Evolutionary conservation across 2,888 invertebrate species (phyloP).

Genomic region (Mesopsocus fuscifrons): DNA sequence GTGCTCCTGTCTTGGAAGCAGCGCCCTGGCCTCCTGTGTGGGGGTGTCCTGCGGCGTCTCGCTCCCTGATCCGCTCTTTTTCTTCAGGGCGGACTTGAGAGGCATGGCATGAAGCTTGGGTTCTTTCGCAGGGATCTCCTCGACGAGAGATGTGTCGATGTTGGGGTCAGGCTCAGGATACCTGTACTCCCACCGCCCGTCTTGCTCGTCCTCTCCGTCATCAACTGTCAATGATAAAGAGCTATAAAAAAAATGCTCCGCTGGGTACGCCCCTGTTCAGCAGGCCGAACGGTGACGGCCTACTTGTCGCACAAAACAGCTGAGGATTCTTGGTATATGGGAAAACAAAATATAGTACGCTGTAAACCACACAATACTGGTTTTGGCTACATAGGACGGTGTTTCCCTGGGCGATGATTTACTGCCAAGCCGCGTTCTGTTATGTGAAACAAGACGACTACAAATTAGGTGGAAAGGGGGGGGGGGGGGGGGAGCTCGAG

Average conservation of each 20-base stretch:
- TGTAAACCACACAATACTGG: no score
- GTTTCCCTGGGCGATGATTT: no score
- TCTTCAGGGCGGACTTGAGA: slow-evolving; percentile 81
- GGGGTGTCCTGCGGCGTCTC: slow-evolving; percentile 48
- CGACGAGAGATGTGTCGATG: slow-evolving; percentile 66
- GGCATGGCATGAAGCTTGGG: slow-evolving; percentile 82
- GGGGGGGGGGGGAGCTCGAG: no score
- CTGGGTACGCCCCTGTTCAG: no score
- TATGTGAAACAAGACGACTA: no score
- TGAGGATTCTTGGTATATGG: no score
- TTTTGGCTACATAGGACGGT: no score
- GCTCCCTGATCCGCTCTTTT: slow-evolving; percentile 33
- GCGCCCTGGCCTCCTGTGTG: slow-evolving; percentile 47
- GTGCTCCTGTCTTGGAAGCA: slow-evolving; percentile 50
- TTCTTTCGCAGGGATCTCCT: slow-evolving; percentile 85
- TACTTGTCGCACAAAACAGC: slow-evolving; percentile 3
- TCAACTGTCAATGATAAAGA: slow-evolving; percentile 29
- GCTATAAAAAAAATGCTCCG: no score
- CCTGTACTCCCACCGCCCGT: slow-evolving; percentile 31
- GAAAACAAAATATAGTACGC: no score
- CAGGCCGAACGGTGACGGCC: no score
- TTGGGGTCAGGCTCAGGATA: slow-evolving; percentile 41
- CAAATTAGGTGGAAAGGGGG: no score
- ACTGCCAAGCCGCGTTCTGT: no score
- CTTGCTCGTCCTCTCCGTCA: slow-evolving; percentile 36